Base-by-base conservation (phyloP, 2,888 invertebrate species). In the Mesorhabditis belari region DNA sequence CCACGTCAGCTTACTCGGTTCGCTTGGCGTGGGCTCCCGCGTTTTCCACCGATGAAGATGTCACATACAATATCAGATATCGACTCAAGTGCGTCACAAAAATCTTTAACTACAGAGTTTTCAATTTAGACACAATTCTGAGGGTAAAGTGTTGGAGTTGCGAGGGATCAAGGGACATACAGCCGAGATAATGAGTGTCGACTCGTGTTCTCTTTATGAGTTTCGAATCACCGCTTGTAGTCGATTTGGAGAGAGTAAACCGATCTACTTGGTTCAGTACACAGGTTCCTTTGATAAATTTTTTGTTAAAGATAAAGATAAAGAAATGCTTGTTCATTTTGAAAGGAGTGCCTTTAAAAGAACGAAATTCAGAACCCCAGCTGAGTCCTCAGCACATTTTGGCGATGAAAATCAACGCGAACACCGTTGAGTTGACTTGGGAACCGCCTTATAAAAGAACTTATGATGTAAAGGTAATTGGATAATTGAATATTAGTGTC, bases 1-100 rank as follows among this genome's bases (percentile, higher is more conserved):
- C 73, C 57, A 79, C 79, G 17, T 79, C 80, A 0, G 79, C 79
- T 2, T 79, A 79, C 65, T 74, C 74, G 12, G 80, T 80, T 3
- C 58, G 79, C 25, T 55, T 80, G 5, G 78, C 76, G 2, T 79
- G 79, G 79, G 71, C 74, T 1, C 69, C 79, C 2, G 77, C 79
- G 5, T 79, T 80, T 50, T 77, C 79, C 3, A 65, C 65, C 6
- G 78, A 77, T 57, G 66, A 69, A 4, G 73, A 76, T 55, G 68
- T 77, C 53, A 62, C 65, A 12, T 66, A 66, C 44, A 65, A 60
- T 52, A 70, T 77, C 9, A 64, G 77, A 29, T 77, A 79, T 55
- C 62, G 77, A 54, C 60, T 78, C 53, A 79, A 79, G 75, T 77
- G 53, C 58, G 70, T 52, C 6, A 4, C 21, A 17, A 5, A 24